A percentile compares a stretch with the other conserved stretches of the same genome.
phyloP scores from a whole-genome alignment of 2,888 invertebrate genomes.

The Leptodirus hochenwartii region DNA sequence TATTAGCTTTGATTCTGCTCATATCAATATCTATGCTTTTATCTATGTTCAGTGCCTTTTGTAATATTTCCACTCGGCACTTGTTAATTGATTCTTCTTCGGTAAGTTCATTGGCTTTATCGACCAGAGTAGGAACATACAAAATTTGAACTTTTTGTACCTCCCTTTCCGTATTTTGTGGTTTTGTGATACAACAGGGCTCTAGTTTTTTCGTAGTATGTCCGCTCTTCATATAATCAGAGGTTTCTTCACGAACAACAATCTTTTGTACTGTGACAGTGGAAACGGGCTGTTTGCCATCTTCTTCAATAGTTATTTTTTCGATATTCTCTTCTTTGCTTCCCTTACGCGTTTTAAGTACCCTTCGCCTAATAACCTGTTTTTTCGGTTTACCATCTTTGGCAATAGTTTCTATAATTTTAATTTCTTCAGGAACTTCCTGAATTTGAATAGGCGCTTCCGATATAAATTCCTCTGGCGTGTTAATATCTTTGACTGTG shows the following conservation, averaged over 20 bases:
- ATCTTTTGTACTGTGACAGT: conserved; percentile 18
- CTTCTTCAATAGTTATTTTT: conserved; percentile 21
- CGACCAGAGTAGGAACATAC: conserved; percentile 20
- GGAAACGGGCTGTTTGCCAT: conserved; percentile 20
- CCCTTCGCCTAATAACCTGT: conserved; percentile 19
- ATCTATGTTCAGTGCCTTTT: conserved; percentile 16
- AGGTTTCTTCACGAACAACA: conserved; percentile 14
- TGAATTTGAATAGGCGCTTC: conserved; percentile 16
- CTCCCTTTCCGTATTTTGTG: conserved; percentile 10
- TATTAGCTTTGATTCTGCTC: conserved; percentile 9
- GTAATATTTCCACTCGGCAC: conserved; percentile 20
- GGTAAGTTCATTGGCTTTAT: conserved; percentile 21
- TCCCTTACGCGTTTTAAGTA: conserved; percentile 22
- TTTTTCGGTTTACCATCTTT: conserved; percentile 11
- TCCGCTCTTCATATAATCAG: conserved; percentile 18
- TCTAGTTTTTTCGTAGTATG: conserved; percentile 22
- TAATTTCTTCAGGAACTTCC: conserved; percentile 18
- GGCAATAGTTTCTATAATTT: conserved; percentile 13
- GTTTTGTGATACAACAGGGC: conserved; percentile 13
- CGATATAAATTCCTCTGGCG: conserved; percentile 12
- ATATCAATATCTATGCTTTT: conserved; percentile 9
- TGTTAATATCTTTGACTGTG: conserved; percentile 16
- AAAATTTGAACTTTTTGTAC: conserved; percentile 16
- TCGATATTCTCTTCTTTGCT: conserved; percentile 17
- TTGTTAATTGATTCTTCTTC: conserved; percentile 20